Conservation (phyloP, 2,797 vertebrate genomes). For the Fundulus diaphanus region DNA sequence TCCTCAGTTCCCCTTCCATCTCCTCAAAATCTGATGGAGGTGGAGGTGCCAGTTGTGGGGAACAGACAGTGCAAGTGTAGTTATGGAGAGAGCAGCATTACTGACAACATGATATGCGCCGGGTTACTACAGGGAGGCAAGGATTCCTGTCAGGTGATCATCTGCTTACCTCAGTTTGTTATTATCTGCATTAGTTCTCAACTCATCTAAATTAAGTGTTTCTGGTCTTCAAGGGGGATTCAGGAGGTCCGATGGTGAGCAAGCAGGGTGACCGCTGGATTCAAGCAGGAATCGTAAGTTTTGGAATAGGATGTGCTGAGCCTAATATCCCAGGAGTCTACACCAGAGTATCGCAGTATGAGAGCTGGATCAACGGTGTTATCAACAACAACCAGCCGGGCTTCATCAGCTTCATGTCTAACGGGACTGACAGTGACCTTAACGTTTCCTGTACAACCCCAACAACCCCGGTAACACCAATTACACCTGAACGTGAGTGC, state of each 20-base stretch:
- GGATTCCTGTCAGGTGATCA: slow-evolving; percentile 74
- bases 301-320: slow-evolving; percentile 29
- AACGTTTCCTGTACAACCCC: slow-evolving; percentile 41
- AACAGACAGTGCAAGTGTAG: slow-evolving; percentile 56
- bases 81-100: background rate
- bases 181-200: background rate
- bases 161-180: background rate
- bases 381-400: slow-evolving; percentile 43
- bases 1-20: slow-evolving; percentile 30
- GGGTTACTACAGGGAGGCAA: slow-evolving; percentile 62
- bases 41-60: slow-evolving; percentile 64
- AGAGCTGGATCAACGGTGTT: slow-evolving; percentile 60
- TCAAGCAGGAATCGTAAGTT: slow-evolving; percentile 64
- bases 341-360: slow-evolving; percentile 63
- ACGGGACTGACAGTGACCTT: slow-evolving; percentile 62
- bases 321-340: slow-evolving; percentile 64
- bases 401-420: slow-evolving; percentile 51
- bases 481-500: background rate
- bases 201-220: background rate
- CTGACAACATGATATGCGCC: slow-evolving; percentile 76
- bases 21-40: slow-evolving; percentile 70
- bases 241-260: slow-evolving; percentile 67
- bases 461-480: background rate
- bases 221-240: slow-evolving; percentile 61
- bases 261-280: slow-evolving; percentile 54